Evolutionary conservation across 2,797 vertebrate genomes (phyloP).

Genomic region (Ptychobarbus kaznakovi): DNA sequence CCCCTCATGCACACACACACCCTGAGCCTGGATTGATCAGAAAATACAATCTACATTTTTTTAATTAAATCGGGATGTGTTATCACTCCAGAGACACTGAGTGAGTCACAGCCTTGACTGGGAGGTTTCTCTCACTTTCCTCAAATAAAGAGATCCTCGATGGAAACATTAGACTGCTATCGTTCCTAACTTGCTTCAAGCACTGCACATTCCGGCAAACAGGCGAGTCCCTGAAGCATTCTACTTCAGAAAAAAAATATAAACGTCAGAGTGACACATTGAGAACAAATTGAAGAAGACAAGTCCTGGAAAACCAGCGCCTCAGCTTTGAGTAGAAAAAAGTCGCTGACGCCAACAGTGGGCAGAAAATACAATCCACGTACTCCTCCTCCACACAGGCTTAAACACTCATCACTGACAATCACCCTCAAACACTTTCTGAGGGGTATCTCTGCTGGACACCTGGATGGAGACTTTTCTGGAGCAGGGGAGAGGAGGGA

Average conservation of each 20-base stretch:
- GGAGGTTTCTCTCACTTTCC: background rate
- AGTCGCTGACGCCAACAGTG: slow-evolving; percentile 70
- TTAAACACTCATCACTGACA: slow-evolving; percentile 60
- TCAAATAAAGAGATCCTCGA: slow-evolving; percentile 17
- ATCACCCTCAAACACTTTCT: slow-evolving; percentile 45
- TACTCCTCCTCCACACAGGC: slow-evolving; percentile 52
- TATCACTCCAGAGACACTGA: background rate
- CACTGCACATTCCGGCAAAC: background rate
- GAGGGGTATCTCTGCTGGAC: slow-evolving; percentile 60
- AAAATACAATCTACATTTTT: slow-evolving; percentile 15
- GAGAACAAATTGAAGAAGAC: slow-evolving; percentile 77
- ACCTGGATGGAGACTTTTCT: slow-evolving; percentile 52
- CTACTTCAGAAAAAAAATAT: slow-evolving; percentile 56
- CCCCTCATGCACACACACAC: background rate
- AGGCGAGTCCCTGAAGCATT: slow-evolving; percentile 51
- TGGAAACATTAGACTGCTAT: slow-evolving; percentile 14
- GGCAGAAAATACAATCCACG: slow-evolving; percentile 51
- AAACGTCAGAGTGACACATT: slow-evolving; percentile 75
- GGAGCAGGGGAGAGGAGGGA: background rate
- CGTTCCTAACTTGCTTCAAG: slow-evolving; percentile 20
- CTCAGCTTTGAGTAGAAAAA: slow-evolving; percentile 62
- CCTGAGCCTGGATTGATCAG: background rate
- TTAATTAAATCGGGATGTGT: background rate
- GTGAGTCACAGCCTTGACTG: background rate
- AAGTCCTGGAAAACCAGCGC: slow-evolving; percentile 71